These are phyloP conservation scores for Enteromius trimaculatus DNA, from an alignment of 2,797 vertebrate species.

Conservation along the genomic window DNA sequence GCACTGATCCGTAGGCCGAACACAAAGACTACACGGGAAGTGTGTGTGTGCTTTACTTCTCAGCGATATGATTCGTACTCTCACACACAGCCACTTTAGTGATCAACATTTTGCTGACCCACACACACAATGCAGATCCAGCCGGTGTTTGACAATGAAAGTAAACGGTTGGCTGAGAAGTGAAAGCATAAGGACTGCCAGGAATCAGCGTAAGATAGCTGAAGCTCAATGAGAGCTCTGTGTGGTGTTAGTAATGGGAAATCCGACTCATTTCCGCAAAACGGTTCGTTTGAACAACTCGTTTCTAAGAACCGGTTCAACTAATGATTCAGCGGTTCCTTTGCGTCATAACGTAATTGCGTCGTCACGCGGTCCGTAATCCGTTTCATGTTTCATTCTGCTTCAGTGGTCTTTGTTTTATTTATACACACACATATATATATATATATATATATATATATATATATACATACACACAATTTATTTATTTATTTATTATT, in stretches of 20 bases:
- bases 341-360: constrained; percentile 9
- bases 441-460: too few relatives aligned
- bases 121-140: neutral
- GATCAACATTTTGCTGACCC: neutral
- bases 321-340: constrained; percentile 25
- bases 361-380: neutral
- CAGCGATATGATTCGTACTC: constrained; percentile 25
- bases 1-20: constrained; percentile 27
- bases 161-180: neutral
- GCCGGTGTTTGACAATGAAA: neutral
- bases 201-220: neutral
- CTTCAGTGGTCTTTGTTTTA: too few relatives aligned
- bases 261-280: constrained; percentile 7
- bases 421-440: too few relatives aligned
- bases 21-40: constrained; percentile 48
- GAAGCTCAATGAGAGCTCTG: constrained; percentile 1
- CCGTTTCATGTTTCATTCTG: too few relatives aligned
- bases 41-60: constrained; percentile 36
- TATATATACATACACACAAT: too few relatives aligned
- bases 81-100: neutral
- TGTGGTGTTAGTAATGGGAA: constrained; percentile 6
- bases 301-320: neutral
- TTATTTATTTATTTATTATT: too few relatives aligned
- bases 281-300: constrained; percentile 26
- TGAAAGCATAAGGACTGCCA: neutral